A percentile compares a stretch with the other conserved stretches of the same genome.
These are phyloP conservation scores for Mayetiola destructor DNA, from an alignment of 2,888 invertebrate genomes.

Conservation along the genomic window DNA sequence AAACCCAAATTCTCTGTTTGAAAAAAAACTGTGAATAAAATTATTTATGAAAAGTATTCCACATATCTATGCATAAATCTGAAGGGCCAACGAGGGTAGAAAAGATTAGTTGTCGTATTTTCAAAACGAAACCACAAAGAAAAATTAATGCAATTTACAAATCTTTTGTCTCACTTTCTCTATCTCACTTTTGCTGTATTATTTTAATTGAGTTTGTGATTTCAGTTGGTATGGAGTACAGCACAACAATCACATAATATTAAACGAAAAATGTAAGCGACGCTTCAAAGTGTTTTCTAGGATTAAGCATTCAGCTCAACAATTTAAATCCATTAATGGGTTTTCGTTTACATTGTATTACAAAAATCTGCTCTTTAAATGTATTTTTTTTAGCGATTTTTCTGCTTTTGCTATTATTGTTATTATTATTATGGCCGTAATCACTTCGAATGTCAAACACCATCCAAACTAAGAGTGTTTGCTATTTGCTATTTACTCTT, in stretches of 20 bases:
- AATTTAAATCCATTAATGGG: neutral
- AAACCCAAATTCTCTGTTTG: no score
- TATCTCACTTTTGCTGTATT: neutral
- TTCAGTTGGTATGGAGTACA: neutral
- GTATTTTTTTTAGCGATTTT: conserved; percentile 8
- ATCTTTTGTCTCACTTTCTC: neutral
- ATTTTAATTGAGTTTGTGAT: conserved; percentile 7
- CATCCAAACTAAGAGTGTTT: neutral
- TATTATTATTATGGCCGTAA: neutral
- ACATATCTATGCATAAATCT: no score
- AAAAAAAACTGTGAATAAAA: no score
- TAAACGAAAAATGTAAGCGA: no score
- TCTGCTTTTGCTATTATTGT: neutral
- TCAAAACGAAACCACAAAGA: no score
- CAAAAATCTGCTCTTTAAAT: neutral
- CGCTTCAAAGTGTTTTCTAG: no score
- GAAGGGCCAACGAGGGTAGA: no score
- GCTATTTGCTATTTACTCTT: neutral
- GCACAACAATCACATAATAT: no score
- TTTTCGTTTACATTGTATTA: conserved; percentile 8
- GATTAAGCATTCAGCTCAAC: neutral
- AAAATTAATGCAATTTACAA: no score
- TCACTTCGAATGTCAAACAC: conserved; percentile 4
- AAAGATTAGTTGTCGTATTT: no score
- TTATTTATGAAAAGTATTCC: no score